phyloP scores from a whole-genome alignment of 2,888 invertebrate genomes.

The Brachynemurus nebulosus region DNA sequence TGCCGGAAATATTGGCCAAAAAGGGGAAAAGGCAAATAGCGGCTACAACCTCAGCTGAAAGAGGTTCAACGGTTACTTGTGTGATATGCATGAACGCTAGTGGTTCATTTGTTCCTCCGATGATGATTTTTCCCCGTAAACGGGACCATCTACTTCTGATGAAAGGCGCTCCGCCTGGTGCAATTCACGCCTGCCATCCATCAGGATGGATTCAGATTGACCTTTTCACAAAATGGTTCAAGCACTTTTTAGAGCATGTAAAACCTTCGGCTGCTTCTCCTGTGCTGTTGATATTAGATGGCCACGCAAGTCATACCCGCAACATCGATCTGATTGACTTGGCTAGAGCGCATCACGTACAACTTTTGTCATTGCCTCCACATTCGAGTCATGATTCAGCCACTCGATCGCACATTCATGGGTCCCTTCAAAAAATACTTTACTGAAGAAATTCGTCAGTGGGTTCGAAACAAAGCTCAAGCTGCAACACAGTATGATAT shows the following conservation, averaged over 20 bases:
- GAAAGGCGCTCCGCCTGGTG: constrained; percentile 21
- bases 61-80: constrained; percentile 22
- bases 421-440: constrained; percentile 25
- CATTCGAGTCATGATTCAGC: constrained; percentile 26
- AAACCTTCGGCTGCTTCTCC: constrained; percentile 15
- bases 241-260: constrained; percentile 15
- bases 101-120: constrained; percentile 25
- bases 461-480: constrained; percentile 19
- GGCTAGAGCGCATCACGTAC: constrained; percentile 24
- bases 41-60: constrained; percentile 23
- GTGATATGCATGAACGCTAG: constrained; percentile 22
- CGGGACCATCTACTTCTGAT: constrained; percentile 21
- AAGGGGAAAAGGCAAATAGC: constrained; percentile 25
- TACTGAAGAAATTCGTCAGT: constrained; percentile 22
- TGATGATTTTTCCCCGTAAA: constrained; percentile 25
- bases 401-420: constrained; percentile 25
- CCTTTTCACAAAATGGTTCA: constrained; percentile 16
- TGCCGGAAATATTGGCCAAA: constrained; percentile 21
- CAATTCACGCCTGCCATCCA: constrained; percentile 17
- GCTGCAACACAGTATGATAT: constrained; percentile 17
- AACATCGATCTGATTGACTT: constrained; percentile 24
- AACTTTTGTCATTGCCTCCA: constrained; percentile 24
- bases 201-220: constrained; percentile 16
- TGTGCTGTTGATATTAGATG: constrained; percentile 21
- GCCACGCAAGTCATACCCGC: constrained; percentile 22